phyloP scores from a whole-genome alignment of 2,797 vertebrate genomes.

The Pseudochirops corinnae region DNA sequence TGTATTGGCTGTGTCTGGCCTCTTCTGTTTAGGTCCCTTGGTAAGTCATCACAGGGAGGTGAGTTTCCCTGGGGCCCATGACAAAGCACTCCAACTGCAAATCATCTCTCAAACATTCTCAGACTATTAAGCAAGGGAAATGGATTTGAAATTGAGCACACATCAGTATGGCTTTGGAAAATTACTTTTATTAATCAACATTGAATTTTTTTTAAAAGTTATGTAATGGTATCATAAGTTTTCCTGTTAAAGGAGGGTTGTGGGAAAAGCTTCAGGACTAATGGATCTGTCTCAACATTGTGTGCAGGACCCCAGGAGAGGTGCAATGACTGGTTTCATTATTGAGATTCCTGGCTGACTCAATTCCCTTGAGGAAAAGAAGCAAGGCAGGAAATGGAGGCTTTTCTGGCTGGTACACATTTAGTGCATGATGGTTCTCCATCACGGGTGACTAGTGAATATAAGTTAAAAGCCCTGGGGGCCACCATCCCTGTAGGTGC shows the following conservation, averaged over 20 bases:
- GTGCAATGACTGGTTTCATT: conserved; percentile 59
- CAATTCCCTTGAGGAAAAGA: conserved; percentile 29
- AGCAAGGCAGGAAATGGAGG: conserved; percentile 30
- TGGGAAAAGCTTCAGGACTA: conserved; percentile 39
- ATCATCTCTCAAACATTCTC: conserved; percentile 72
- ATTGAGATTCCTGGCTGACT: conserved; percentile 34
- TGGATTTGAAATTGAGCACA: conserved; percentile 79
- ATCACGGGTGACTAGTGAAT: background rate
- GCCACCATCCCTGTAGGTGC: background rate
- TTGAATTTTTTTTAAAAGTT: conserved; percentile 72
- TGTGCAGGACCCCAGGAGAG: background rate
- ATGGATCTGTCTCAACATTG: conserved; percentile 59
- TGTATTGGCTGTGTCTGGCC: background rate
- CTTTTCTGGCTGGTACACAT: background rate
- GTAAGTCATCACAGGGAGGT: background rate
- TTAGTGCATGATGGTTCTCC: background rate
- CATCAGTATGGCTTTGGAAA: conserved; percentile 65
- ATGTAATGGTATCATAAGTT: conserved; percentile 65
- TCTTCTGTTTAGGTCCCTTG: background rate
- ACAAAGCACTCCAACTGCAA: conserved; percentile 58
- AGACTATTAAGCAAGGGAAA: conserved; percentile 80
- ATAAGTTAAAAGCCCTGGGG: background rate
- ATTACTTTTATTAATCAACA: conserved; percentile 82
- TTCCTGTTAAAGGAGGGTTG: conserved; percentile 63
- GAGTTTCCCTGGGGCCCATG: conserved; percentile 12